Evolutionary conservation across 2,888 invertebrate genomes (phyloP).

Genomic region (Aelia acuminata): DNA sequence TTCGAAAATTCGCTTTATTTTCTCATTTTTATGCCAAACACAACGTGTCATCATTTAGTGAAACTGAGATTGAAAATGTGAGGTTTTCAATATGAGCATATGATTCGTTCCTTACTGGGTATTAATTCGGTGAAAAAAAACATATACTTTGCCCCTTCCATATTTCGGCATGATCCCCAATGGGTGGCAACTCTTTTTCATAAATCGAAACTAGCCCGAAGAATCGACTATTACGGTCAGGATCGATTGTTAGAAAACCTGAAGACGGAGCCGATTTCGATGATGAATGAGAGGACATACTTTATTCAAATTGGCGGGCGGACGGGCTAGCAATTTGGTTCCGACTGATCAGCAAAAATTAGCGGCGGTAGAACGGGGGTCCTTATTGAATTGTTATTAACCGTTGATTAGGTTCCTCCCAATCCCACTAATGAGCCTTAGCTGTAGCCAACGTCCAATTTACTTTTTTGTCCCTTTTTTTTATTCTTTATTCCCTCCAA

Average conservation of each 20-base stretch:
- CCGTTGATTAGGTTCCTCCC: neutral
- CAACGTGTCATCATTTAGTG: too few species aligned
- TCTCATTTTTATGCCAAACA: too few species aligned
- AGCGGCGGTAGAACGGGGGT: neutral
- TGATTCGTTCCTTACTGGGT: too few species aligned
- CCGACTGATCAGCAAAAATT: conserved; percentile 18
- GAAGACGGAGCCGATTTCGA: neutral
- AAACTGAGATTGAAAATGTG: too few species aligned
- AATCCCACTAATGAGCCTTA: conserved; percentile 30
- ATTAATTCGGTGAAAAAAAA: too few species aligned
- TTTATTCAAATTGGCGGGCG: neutral
- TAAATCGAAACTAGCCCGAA: too few species aligned
- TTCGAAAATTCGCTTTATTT: too few species aligned
- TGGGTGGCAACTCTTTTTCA: too few species aligned
- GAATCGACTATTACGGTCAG: too few species aligned
- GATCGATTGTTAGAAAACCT: neutral
- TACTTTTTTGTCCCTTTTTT: neutral
- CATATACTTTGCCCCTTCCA: too few species aligned
- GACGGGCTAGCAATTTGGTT: neutral
- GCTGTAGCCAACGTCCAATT: conserved; percentile 28
- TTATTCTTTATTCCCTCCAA: neutral
- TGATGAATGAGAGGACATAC: neutral
- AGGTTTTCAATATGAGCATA: too few species aligned
- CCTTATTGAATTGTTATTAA: conserved; percentile 18
- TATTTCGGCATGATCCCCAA: too few species aligned